These are phyloP conservation scores for Agonopterix alstromeriana DNA, from an alignment of 2,888 invertebrate genomes.

Conservation along the genomic window DNA sequence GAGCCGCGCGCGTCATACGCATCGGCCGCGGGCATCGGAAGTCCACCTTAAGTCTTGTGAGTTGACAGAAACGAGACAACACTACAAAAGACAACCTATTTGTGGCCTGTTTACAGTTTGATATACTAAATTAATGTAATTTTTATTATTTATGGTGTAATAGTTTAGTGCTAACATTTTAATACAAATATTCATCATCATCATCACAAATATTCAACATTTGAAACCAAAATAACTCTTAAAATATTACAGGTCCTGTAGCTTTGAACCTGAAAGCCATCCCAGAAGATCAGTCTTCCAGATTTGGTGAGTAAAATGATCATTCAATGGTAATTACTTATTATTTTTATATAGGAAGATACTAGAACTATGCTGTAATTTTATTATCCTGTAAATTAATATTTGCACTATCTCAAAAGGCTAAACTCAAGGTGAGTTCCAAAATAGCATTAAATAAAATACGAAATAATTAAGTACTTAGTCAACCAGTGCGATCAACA, in stretches of 20 bases:
- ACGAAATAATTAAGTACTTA: too few species aligned
- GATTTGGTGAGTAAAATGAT: constrained; percentile 84
- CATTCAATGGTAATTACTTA: not conserved
- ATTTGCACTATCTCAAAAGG: constrained; percentile 19
- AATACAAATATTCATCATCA: not conserved
- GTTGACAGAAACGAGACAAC: too few species aligned
- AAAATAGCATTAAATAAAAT: not conserved
- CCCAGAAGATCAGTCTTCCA: constrained; percentile 85
- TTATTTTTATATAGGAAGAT: not conserved
- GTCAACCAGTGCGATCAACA: too few species aligned
- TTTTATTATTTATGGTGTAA: too few species aligned
- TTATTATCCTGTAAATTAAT: constrained; percentile 4
- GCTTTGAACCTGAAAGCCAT: constrained; percentile 84
- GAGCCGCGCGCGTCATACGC: too few species aligned
- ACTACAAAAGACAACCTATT: too few species aligned
- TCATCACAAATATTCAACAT: not conserved
- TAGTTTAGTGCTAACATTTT: not conserved
- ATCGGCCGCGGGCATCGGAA: too few species aligned
- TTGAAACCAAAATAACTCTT: not conserved
- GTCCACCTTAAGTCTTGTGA: too few species aligned
- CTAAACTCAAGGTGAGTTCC: constrained; percentile 21
- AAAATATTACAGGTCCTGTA: constrained; percentile 35
- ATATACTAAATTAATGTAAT: too few species aligned
- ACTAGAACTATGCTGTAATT: too few species aligned
- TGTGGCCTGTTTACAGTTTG: too few species aligned